Conservation (phyloP, 2,888 invertebrate species). For the Heliconius hortense region DNA sequence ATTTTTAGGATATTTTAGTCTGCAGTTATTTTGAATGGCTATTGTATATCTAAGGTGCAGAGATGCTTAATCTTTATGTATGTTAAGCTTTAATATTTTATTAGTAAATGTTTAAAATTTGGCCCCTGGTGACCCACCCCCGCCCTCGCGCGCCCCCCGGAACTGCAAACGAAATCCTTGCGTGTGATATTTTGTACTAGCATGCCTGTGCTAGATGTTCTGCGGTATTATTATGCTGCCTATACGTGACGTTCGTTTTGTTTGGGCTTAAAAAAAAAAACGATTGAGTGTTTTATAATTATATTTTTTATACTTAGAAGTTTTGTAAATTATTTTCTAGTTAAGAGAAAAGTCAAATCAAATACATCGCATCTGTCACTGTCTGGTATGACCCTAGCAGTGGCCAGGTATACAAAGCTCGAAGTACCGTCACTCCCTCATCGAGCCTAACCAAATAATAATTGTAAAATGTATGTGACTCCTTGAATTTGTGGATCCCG, state of each 20-base stretch:
- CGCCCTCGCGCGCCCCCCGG: slow-evolving; percentile 48
- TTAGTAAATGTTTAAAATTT: slow-evolving; percentile 81
- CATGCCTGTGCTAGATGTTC: slow-evolving; percentile 63
- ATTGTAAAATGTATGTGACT: slow-evolving; percentile 60
- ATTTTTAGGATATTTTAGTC: slow-evolving; percentile 81
- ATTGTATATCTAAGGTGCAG: slow-evolving; percentile 81
- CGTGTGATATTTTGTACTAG: slow-evolving; percentile 78
- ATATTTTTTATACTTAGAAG: slow-evolving; percentile 77
- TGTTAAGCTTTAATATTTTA: slow-evolving; percentile 83
- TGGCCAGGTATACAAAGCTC: slow-evolving; percentile 46
- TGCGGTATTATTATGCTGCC: slow-evolving; percentile 69
- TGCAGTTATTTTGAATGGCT: slow-evolving; percentile 82
- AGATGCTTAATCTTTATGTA: slow-evolving; percentile 83
- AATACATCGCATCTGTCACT: slow-evolving; percentile 56
- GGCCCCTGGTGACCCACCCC: slow-evolving; percentile 61
- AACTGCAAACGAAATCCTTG: slow-evolving; percentile 59
- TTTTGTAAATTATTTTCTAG: slow-evolving; percentile 77
- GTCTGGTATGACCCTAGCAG: slow-evolving; percentile 40
- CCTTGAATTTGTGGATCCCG: slow-evolving; percentile 52
- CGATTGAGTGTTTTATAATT: slow-evolving; percentile 61
- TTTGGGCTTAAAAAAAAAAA: slow-evolving; percentile 58
- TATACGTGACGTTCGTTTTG: slow-evolving; percentile 60
- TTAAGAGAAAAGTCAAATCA: slow-evolving; percentile 52
- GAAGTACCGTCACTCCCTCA: slow-evolving; percentile 42
- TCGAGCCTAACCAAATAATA: slow-evolving; percentile 54